A percentile compares a stretch with the other conserved stretches of the same genome.
These are phyloP conservation scores for Cryptocephalus primarius DNA, from an alignment of 2,888 invertebrate species.

Conservation along the genomic window DNA sequence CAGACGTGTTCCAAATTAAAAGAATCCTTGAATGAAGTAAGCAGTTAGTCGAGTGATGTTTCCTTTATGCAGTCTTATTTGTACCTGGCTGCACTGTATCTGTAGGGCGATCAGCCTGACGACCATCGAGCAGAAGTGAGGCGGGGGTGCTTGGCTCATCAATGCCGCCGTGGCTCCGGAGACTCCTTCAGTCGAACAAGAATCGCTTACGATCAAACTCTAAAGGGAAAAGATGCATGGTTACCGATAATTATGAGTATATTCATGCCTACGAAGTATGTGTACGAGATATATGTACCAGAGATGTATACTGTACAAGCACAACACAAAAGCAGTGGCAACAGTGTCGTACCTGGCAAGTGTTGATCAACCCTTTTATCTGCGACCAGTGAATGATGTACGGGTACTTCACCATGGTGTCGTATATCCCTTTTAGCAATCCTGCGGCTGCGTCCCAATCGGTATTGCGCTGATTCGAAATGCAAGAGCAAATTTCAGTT, in stretches of 20 bases:
- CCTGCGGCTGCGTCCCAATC: slow-evolving; percentile 97
- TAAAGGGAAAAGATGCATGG: slow-evolving; percentile 33
- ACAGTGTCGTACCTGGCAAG: slow-evolving; percentile 66
- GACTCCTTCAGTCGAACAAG: slow-evolving; percentile 53
- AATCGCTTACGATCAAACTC: slow-evolving; percentile 73
- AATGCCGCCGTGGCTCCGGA: slow-evolving; percentile 77
- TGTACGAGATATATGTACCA: no score
- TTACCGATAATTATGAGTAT: no score
- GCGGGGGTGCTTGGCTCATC: slow-evolving; percentile 87
- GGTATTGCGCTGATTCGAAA: slow-evolving; percentile 62
- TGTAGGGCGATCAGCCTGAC: slow-evolving; percentile 89
- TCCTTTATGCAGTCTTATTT: not conserved
- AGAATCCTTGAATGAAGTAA: slow-evolving; percentile 49
- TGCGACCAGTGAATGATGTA: slow-evolving; percentile 96
- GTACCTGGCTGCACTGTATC: slow-evolving; percentile 84
- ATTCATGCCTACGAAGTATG: no score
- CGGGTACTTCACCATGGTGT: slow-evolving; percentile 85
- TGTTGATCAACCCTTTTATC: slow-evolving; percentile 75
- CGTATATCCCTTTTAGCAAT: slow-evolving; percentile 86
- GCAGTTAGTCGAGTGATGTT: not conserved
- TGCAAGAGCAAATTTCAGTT: not conserved
- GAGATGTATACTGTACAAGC: no score
- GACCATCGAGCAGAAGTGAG: slow-evolving; percentile 93
- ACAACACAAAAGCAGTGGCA: no score
- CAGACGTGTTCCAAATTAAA: slow-evolving; percentile 92